These are phyloP conservation scores for Hypanus sabinus DNA, from an alignment of 2,113 vertebrate genomes.

Conservation along the genomic window DNA sequence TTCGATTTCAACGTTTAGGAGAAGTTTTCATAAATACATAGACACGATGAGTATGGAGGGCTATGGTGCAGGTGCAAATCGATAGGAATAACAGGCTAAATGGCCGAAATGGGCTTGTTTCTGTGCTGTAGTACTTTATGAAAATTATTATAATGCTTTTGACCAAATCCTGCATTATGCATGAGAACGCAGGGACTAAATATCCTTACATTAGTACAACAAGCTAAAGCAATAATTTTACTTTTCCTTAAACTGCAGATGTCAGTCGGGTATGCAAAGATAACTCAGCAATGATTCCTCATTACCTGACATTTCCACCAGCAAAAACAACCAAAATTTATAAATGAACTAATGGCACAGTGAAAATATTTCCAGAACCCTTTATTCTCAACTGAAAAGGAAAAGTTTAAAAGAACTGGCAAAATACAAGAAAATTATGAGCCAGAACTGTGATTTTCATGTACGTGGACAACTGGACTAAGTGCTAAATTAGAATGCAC, in stretches of 20 bases:
- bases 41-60: too few species aligned
- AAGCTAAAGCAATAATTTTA: background rate
- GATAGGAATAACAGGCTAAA: too few species aligned
- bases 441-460: background rate
- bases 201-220: background rate
- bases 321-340: background rate
- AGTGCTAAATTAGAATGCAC: background rate
- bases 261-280: background rate
- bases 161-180: background rate
- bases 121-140: too few species aligned
- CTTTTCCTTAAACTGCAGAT: background rate
- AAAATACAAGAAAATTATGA: background rate
- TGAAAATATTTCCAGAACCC: background rate
- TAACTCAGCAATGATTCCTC: background rate
- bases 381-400: background rate
- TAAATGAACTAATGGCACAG: background rate
- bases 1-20: too few species aligned
- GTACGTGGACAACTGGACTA: background rate
- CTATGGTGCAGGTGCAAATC: too few species aligned
- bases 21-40: too few species aligned
- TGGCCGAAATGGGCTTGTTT: too few species aligned
- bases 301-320: background rate
- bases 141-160: background rate
- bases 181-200: too few species aligned
- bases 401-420: background rate